These are phyloP conservation scores for Dolichallabes microphthalmus DNA, from an alignment of 2,113 vertebrate genomes.

Conservation along the genomic window DNA sequence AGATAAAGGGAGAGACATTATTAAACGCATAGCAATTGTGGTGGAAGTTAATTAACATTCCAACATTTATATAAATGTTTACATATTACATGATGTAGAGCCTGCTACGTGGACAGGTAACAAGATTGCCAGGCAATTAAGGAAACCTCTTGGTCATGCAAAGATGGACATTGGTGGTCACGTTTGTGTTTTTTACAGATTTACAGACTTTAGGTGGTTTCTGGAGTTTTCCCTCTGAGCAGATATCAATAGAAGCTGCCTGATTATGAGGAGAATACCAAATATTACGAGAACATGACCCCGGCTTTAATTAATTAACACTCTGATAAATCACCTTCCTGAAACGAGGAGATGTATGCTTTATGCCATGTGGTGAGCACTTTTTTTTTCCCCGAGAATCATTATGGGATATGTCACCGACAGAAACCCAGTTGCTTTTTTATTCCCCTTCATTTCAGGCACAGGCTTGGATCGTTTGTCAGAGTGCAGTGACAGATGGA, in stretches of 20 bases:
- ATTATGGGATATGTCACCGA: slow-evolving; percentile 42
- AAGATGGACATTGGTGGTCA: not conserved
- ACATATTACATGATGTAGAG: not conserved
- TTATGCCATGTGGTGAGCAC: slow-evolving; percentile 5
- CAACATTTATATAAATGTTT: not conserved
- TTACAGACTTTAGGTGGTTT: not conserved
- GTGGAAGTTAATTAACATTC: not conserved
- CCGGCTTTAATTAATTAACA: slow-evolving; percentile 5
- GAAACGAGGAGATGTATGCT: slow-evolving; percentile 35
- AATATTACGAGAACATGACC: not conserved
- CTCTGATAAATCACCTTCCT: slow-evolving; percentile 27
- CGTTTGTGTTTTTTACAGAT: not conserved
- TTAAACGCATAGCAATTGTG: not conserved
- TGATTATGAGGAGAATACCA: not conserved
- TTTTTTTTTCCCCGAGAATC: slow-evolving; percentile 32
- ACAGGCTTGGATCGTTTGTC: slow-evolving; percentile 49
- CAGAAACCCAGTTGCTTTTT: slow-evolving; percentile 46
- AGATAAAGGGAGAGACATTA: not conserved
- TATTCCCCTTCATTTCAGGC: slow-evolving; percentile 52
- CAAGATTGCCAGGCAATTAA: not conserved
- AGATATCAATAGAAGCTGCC: not conserved
- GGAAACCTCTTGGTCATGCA: not conserved
- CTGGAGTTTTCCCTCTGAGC: not conserved
- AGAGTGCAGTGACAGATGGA: slow-evolving; percentile 61
- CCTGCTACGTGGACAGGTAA: not conserved